Conservation (phyloP, 2,888 invertebrate species). For the Nomada lathburiana region DNA sequence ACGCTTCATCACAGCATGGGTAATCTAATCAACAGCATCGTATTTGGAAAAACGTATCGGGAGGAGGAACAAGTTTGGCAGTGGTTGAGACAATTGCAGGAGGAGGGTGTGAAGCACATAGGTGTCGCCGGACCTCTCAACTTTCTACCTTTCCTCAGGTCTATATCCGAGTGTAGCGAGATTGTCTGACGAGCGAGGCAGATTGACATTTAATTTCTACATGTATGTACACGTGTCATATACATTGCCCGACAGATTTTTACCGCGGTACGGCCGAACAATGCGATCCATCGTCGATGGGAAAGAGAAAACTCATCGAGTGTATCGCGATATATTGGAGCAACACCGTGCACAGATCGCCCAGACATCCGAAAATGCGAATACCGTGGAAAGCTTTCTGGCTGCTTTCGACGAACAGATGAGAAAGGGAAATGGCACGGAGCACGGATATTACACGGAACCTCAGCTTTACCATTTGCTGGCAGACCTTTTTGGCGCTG, state of each 20-base stretch:
- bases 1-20: slow-evolving; percentile 90
- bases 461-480: slow-evolving; percentile 90
- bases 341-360: slow-evolving; percentile 83
- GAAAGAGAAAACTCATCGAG: slow-evolving; percentile 89
- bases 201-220: background rate
- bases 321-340: slow-evolving; percentile 89
- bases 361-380: slow-evolving; percentile 7
- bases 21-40: slow-evolving; percentile 90
- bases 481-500: slow-evolving; percentile 94
- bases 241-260: slow-evolving; percentile 85
- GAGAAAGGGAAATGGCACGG: slow-evolving; percentile 65
- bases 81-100: slow-evolving; percentile 91
- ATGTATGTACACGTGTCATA: background rate
- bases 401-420: slow-evolving; percentile 89
- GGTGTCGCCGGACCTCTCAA: slow-evolving; percentile 93
- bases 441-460: slow-evolving; percentile 86
- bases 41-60: slow-evolving; percentile 91
- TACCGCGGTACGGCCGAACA: slow-evolving; percentile 88
- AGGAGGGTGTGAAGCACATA: slow-evolving; percentile 93
- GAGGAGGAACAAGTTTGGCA: slow-evolving; percentile 90
- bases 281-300: slow-evolving; percentile 89
- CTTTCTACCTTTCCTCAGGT: slow-evolving; percentile 93
- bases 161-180: background rate
- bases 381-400: slow-evolving; percentile 85
- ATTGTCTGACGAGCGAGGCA: no score